phyloP scores from a whole-genome alignment of 2,113 vertebrate species.

The Machaerirhynchus nigripectus region DNA sequence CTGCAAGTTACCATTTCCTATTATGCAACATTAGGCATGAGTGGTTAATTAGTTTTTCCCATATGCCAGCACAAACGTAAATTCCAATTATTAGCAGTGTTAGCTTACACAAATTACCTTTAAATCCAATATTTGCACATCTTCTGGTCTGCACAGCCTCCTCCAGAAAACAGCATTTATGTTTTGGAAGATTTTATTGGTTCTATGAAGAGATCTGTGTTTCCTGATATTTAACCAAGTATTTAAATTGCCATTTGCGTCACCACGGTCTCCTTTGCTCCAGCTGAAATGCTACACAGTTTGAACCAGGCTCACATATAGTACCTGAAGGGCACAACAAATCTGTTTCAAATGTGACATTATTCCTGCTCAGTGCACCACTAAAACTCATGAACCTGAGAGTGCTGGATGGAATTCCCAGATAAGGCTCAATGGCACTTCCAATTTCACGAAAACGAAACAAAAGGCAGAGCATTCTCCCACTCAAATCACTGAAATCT shows the following conservation, averaged over 20 bases:
- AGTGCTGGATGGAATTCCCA: neutral
- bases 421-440: neutral
- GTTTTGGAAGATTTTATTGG: neutral
- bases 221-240: neutral
- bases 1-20: neutral
- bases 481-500: neutral
- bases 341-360: neutral
- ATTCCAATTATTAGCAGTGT: conserved; percentile 2
- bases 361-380: neutral
- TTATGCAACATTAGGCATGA: neutral
- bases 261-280: neutral
- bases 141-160: neutral
- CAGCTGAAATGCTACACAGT: neutral
- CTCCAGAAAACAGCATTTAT: neutral
- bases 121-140: conserved; percentile 17
- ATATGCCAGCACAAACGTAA: neutral
- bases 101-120: conserved; percentile 10
- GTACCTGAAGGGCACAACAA: neutral
- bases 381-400: neutral
- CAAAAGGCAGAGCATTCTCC: neutral
- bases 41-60: conserved; percentile 23
- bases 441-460: neutral
- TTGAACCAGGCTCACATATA: neutral
- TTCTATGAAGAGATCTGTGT: neutral
- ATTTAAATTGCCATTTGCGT: neutral